Percentiles rank a stretch among this genome's conserved stretches.
These are phyloP conservation scores for Caranx melampygus DNA, from an alignment of 2,113 vertebrate species.

Conservation along the genomic window DNA sequence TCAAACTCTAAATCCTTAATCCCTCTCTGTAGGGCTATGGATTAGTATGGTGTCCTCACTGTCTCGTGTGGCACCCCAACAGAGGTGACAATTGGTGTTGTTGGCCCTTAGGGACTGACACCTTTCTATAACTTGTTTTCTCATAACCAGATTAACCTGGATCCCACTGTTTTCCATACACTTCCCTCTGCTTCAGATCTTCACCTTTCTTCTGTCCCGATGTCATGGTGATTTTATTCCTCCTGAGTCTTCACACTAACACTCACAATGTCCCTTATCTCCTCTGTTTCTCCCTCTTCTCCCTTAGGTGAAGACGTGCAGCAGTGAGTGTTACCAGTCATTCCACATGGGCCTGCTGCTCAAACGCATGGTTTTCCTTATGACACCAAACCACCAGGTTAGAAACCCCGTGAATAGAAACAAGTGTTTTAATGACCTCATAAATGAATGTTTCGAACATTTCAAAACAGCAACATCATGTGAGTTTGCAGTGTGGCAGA, in stretches of 20 bases:
- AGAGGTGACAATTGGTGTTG: slow-evolving; percentile 72
- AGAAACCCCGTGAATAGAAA: slow-evolving; percentile 40
- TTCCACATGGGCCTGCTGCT: slow-evolving; percentile 87
- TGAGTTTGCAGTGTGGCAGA: too few relatives aligned
- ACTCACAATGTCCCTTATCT: slow-evolving; percentile 13
- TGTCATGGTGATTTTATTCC: slow-evolving; percentile 1
- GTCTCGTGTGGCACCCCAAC: slow-evolving; percentile 52
- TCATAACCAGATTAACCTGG: slow-evolving; percentile 17
- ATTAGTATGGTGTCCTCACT: slow-evolving; percentile 27
- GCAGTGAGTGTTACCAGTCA: slow-evolving; percentile 82
- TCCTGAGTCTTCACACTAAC: slow-evolving; percentile 16
- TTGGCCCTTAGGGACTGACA: slow-evolving; percentile 46
- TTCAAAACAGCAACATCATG: too few relatives aligned
- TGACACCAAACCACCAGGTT: slow-evolving; percentile 93
- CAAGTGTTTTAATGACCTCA: neutral
- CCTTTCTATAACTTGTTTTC: slow-evolving; percentile 38
- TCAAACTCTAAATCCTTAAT: slow-evolving; percentile 32
- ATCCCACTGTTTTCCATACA: slow-evolving; percentile 8
- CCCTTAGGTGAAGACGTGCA: slow-evolving; percentile 82
- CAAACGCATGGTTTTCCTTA: slow-evolving; percentile 91
- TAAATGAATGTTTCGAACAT: neutral
- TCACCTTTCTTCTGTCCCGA: neutral
- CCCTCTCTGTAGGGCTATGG: slow-evolving; percentile 21
- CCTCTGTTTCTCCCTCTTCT: slow-evolving; percentile 15
- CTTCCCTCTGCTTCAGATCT: neutral